A percentile compares a stretch with the other conserved stretches of the same genome.
Evolutionary conservation across 2,113 vertebrate genomes (phyloP).

Genomic region (Sinocyclocheilus anshuiensis): DNA sequence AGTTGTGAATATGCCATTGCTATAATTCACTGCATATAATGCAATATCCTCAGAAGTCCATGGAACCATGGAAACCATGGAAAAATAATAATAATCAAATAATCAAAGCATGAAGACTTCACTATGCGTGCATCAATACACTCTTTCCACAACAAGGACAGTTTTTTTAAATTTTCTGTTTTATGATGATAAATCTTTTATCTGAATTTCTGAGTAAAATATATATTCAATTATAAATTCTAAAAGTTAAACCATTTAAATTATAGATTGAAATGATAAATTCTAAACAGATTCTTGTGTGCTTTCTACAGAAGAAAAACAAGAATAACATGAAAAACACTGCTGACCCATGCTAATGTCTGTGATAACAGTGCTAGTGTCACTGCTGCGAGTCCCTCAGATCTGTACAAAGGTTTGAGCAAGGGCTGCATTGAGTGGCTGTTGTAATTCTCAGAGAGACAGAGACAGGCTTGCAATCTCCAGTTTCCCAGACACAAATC

Average conservation of each 20-base stretch:
- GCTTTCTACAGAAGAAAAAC: neutral
- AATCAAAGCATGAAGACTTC: neutral
- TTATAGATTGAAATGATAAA: too few species aligned
- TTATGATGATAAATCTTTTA: neutral
- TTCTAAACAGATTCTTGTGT: neutral
- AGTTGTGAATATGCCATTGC: too few species aligned
- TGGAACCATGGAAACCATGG: too few species aligned
- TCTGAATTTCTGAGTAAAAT: neutral
- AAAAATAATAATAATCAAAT: too few species aligned
- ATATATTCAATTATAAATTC: too few species aligned
- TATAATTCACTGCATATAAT: too few species aligned
- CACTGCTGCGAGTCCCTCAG: neutral
- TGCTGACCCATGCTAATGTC: neutral
- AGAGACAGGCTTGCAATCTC: constrained; percentile 70
- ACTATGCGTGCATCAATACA: neutral
- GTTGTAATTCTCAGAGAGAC: constrained; percentile 74
- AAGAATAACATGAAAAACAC: neutral
- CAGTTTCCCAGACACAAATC: constrained; percentile 70
- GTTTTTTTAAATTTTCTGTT: neutral
- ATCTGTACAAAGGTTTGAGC: constrained; percentile 52
- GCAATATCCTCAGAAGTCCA: too few species aligned
- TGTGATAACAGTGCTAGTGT: neutral
- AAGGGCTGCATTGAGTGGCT: constrained; percentile 61
- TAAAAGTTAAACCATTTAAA: too few species aligned
- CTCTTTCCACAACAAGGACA: neutral